Evolutionary conservation across 35 echinoderm and acorn worm genomes (phyloP), one percentile per base, ranked within the genome.

Genomic region (Stichopus chloronotus): DNA sequence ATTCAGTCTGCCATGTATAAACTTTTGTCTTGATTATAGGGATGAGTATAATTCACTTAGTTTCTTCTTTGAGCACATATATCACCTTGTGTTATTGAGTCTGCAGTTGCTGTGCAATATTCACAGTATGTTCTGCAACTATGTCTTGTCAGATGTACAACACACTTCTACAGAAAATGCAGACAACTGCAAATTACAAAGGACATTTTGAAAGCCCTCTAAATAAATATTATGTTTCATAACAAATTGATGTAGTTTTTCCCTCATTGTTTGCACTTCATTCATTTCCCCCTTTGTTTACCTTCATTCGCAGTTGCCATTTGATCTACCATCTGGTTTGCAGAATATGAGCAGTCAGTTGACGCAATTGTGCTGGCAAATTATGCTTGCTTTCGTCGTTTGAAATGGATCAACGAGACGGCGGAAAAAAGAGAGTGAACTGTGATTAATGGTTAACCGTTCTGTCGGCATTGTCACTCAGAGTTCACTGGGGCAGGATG

Each of bases 401-500:
- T 74, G 69, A 74, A n/a, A 61, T 61, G 59, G 59, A 61, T 14
- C 69, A 14, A 74, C n/a, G 69, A 74, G 19, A 74, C 30, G 0
- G 30, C 30, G 30, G 30, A 43, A 43, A 43, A 43, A 20, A 72
- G 69, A 74, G 69, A 74, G 69, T 56, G 82, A 10, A 58, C 54
- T 85, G 82, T 85, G 82, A 85, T 85, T 25, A 85, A 85, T 85
- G 82, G 56, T 85, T 58, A 85, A 85, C 82, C 55, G 13, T 24
- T 83, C 82, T 6, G 7, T 74, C 17, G 4, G 19, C 20, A 20
- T 74, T 7, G 69, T 24, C 19, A 20, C 19, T 30, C 55, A n/a
- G 82, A 23, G 82, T 85, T 85, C 82, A 85, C 82, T 85, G 55
- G 82, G 82, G 55, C 82, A 85, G 55, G 82, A 58, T 85, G 82